phyloP scores from a whole-genome alignment of 2,797 vertebrate genomes.

The Hybognathus amarus region DNA sequence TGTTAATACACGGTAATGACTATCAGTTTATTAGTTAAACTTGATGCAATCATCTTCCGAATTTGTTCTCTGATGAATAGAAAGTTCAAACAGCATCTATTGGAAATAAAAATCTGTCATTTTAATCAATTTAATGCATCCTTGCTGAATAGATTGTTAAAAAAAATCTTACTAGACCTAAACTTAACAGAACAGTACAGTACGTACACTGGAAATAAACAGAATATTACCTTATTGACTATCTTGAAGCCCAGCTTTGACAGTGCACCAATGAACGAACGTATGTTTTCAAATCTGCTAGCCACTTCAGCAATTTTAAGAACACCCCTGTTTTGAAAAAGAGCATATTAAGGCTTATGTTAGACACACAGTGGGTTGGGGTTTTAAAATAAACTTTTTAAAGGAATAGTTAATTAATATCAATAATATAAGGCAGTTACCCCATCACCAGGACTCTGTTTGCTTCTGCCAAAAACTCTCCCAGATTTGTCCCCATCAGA shows the following conservation, averaged over 20 bases:
- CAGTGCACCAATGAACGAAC: slow-evolving; percentile 78
- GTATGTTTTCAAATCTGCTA: slow-evolving; percentile 87
- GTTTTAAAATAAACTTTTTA: not conserved
- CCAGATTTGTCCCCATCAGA: slow-evolving; percentile 94
- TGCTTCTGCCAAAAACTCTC: slow-evolving; percentile 90
- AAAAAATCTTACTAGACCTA: not conserved
- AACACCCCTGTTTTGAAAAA: slow-evolving; percentile 76
- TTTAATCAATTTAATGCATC: not conserved
- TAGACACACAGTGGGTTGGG: not conserved
- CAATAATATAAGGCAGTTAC: slow-evolving; percentile 66
- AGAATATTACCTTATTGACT: slow-evolving; percentile 81
- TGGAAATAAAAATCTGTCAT: not conserved
- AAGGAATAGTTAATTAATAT: not conserved
- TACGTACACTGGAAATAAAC: not conserved
- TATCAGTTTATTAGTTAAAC: not conserved
- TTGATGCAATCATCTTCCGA: not conserved
- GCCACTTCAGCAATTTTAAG: slow-evolving; percentile 93
- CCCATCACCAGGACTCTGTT: slow-evolving; percentile 86
- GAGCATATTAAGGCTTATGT: not conserved
- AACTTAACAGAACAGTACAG: not conserved
- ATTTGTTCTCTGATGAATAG: not conserved
- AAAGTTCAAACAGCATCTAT: not conserved
- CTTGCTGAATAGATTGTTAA: not conserved
- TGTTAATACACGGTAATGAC: not conserved
- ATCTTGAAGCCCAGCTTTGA: slow-evolving; percentile 85